These are phyloP conservation scores for Lepidurus arcticus DNA, from an alignment of 1,140 invertebrate genomes.

Conservation along the genomic window DNA sequence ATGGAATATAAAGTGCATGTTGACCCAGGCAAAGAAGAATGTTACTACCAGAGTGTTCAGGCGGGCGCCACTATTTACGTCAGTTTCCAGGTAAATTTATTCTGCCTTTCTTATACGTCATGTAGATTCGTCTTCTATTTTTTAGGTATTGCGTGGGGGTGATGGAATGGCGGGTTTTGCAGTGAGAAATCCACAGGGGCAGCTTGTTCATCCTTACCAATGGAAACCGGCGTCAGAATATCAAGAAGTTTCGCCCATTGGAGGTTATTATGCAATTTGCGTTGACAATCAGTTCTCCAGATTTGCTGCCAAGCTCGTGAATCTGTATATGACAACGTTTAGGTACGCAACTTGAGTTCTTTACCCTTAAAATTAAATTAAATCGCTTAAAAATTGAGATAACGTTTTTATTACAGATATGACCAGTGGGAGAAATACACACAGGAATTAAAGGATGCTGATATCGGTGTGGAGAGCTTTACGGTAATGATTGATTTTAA, in stretches of 20 bases:
- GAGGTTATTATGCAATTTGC: constrained; percentile 88
- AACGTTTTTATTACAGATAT: constrained; percentile 55
- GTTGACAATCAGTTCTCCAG: constrained; percentile 91
- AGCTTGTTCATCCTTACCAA: constrained; percentile 80
- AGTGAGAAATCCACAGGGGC: constrained; percentile 73
- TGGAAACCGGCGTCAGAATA: constrained; percentile 82
- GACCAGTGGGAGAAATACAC: constrained; percentile 90
- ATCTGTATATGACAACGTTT: constrained; percentile 87
- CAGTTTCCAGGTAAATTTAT: constrained; percentile 70
- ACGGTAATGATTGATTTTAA: constrained; percentile 50
- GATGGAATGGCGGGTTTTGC: constrained; percentile 89
- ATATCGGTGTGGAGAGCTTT: constrained; percentile 84
- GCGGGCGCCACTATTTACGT: constrained; percentile 87
- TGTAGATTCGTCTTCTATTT: constrained; percentile 30
- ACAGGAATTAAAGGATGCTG: constrained; percentile 78
- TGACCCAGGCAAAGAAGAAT: constrained; percentile 88
- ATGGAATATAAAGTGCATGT: constrained; percentile 94
- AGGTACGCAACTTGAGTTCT: constrained; percentile 47
- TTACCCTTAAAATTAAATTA: constrained; percentile 23
- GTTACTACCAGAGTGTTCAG: constrained; percentile 88
- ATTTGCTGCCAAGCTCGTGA: constrained; percentile 86
- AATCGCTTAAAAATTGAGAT: constrained; percentile 3
- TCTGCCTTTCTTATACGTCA: constrained; percentile 50
- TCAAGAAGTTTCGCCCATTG: constrained; percentile 68
- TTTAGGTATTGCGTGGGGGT: constrained; percentile 65